Conservation (phyloP, 2,113 vertebrate genomes). For the Ptilorrhoa leucosticta region DNA sequence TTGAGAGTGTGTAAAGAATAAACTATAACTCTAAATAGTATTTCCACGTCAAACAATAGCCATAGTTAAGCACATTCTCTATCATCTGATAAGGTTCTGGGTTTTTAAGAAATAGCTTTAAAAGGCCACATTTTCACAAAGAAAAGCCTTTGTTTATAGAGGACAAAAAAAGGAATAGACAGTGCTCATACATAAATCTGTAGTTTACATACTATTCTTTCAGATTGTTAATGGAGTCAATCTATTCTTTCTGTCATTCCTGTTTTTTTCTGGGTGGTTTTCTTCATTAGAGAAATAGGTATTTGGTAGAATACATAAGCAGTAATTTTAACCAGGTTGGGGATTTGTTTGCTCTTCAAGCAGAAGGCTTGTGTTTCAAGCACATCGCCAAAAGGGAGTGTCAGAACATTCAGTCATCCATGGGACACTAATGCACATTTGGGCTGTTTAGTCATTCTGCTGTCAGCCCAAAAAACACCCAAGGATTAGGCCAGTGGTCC, state of each 20-base stretch:
- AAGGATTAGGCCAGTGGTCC: not conserved
- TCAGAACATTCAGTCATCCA: not conserved
- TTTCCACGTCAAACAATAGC: not conserved
- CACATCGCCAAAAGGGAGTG: not conserved
- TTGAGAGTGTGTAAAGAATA: not conserved
- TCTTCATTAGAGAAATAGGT: not conserved
- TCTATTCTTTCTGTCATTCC: not conserved
- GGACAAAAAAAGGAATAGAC: not conserved
- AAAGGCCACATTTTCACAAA: not conserved
- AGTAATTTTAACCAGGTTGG: not conserved
- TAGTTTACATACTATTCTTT: not conserved
- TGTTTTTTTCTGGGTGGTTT: accelerated
- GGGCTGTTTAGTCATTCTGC: slow-evolving; percentile 11
- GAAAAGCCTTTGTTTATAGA: not conserved
- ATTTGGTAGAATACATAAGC: not conserved
- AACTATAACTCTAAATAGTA: not conserved
- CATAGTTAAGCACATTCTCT: not conserved
- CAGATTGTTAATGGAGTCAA: not conserved
- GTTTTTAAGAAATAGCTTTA: not conserved
- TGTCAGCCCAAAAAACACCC: not conserved
- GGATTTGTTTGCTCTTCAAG: not conserved
- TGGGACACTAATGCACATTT: not conserved
- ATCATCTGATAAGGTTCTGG: not conserved
- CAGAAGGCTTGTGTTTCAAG: not conserved
- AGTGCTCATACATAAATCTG: not conserved